Evolutionary conservation across 2,113 vertebrate genomes (phyloP), one percentile per base, ranked within the genome.

Genomic region (Pelvicachromis taeniatus): DNA sequence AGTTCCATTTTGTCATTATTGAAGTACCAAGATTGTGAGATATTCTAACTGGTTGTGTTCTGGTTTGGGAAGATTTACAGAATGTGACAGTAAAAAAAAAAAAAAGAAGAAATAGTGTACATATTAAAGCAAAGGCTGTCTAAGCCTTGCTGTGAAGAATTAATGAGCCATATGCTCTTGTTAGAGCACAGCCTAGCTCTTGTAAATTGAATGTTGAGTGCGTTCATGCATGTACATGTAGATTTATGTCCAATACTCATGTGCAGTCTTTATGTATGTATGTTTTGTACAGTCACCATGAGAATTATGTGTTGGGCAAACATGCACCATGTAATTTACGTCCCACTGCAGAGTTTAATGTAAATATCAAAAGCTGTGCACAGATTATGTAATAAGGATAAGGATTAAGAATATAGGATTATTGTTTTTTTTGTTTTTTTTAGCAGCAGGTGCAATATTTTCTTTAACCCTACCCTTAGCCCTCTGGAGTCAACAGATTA

Each of bases 1-100:
- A 89, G 84, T 88, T 86, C 2, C 26, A 10, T 81, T 78, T 81
- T 58, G 13, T 80, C 52, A 83, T 90, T 23, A n/a, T n/a, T 65
- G 23, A 85, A 68, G 58, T 75, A 35, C 4, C 53, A 81, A 26
- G 38, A 85, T 65, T 56, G 23, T 73, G 6, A 50, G 16, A 4
- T n/a, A 31, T 75, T 50, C 6, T 21, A 23, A 38, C 23, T 68
- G 52, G 79, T 78, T 88, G 40, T 16, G 19, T 61, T 92, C 52
- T 53, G 68, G 56, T 85, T 59, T 58, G 8, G 73, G 35, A 10
- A 75, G 52, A 56, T 50, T 48, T 42, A 58, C 21, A n/a, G n/a
- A 48, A 80, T 42, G 23, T 33, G 1, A 3, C 6, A 4, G 45
- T 50, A 12, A 29, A 50, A 52, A 59, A 4, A 59, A 4, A 26